Base-by-base conservation (phyloP, 2,113 vertebrate genomes). In the Castor canadensis region DNA sequence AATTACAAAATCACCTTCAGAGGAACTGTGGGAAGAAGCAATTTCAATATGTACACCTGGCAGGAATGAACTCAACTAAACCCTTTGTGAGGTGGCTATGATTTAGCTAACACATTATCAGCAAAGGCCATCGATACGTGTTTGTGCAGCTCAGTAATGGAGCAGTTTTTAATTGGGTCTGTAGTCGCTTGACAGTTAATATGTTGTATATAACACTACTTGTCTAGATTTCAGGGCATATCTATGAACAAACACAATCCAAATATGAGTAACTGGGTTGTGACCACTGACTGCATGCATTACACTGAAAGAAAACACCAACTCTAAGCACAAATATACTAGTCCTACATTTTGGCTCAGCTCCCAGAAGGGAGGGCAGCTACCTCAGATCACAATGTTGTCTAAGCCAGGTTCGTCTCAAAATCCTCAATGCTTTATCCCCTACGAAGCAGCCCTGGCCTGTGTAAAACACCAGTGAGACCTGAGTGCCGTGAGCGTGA, bases 211-310 rank as follows among this genome's bases (percentile, higher is more conserved):
- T 40, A 91, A 96, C 75, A 90, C 86, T 86, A 94, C 92, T 79
- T 97, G 71, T 94, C 98, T 98, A 98, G 84, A 95, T 97, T 96
- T 98, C 22, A 82, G 97, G 96, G 97, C 60, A 64, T 90, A 91
- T 95, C 96, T 90, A 91, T 88, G 89, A 97, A 98, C 98, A 98
- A 97, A 98, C 97, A 98, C 98, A 96, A 96, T 97, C 91, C 97
- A 95, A 93, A 94, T 85, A 10, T 32, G 95, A 92, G 96, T 96
- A 97, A 97, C 95, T 96, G 89, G 90, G 83, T 88, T 85, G 97
- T 96, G 97, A 96, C 97, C 97, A 92, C 97, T 96, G 98, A 92
- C 97, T 96, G 98, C 98, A 98, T 98, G 98, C 98, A 98, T 93
- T 96, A 98, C 98, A 98, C 90, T 85, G 97, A 98, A 96, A 97